These are phyloP conservation scores for Caenorhabditis sp. DNA, from an alignment of 2,888 invertebrate genomes.

Conservation along the genomic window DNA sequence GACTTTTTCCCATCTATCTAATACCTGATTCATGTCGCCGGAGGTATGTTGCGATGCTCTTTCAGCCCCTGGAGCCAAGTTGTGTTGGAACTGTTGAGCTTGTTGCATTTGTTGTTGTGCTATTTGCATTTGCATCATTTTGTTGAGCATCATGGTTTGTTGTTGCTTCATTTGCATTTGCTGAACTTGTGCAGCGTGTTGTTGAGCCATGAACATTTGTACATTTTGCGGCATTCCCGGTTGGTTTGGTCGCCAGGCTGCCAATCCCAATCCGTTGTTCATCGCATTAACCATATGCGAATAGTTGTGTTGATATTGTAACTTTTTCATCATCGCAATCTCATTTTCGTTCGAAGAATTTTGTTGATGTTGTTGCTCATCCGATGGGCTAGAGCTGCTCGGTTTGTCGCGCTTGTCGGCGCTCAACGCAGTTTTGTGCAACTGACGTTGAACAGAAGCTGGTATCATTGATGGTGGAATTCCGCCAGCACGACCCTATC, in stretches of 20 bases:
- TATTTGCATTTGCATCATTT: constrained; percentile 22
- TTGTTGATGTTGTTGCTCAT: constrained; percentile 4
- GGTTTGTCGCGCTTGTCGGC: constrained; percentile 33
- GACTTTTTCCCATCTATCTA: too few species aligned
- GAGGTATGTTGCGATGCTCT: constrained; percentile 4
- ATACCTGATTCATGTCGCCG: not conserved
- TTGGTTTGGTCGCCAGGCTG: constrained; percentile 17
- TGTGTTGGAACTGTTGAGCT: not conserved
- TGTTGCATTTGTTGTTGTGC: constrained; percentile 33
- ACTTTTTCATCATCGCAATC: constrained; percentile 25
- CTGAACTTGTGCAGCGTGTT: constrained; percentile 11
- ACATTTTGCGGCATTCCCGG: constrained; percentile 25
- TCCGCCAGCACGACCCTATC: not conserved
- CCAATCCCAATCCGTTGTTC: constrained; percentile 44
- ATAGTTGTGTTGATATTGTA: constrained; percentile 56
- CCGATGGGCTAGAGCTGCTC: constrained; percentile 18
- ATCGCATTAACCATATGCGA: constrained; percentile 49
- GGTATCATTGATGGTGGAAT: constrained; percentile 47
- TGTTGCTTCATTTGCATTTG: constrained; percentile 38
- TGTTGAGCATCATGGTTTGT: constrained; percentile 31
- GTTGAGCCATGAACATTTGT: constrained; percentile 27
- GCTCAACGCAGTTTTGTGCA: constrained; percentile 40
- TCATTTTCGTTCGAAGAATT: not conserved
- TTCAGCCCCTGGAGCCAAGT: constrained; percentile 5
- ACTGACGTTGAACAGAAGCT: constrained; percentile 53